Evolutionary conservation across 1,140 invertebrate species (phyloP).

Genomic region (Drosophila punjabiensis): DNA sequence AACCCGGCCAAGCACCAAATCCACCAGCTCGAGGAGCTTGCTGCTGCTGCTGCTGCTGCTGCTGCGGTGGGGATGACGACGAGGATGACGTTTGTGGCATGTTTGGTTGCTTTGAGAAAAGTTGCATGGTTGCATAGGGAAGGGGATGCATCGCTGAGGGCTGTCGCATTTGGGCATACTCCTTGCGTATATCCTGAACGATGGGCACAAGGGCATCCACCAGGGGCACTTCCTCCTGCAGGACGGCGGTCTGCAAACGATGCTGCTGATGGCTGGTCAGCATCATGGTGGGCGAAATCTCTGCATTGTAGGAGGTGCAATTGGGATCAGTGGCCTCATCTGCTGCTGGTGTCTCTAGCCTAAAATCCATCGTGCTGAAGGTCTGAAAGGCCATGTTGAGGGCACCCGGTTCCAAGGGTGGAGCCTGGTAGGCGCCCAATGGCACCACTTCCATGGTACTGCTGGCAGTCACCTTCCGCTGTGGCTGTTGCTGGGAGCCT

Average conservation of each 20-base stretch:
- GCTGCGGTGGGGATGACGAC: neutral
- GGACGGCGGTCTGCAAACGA: conserved; percentile 34
- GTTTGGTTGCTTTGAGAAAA: neutral
- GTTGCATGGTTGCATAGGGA: conserved; percentile 11
- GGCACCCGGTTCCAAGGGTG: conserved; percentile 1
- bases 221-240: conserved; percentile 14
- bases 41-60: neutral
- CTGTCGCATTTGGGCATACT: conserved; percentile 11
- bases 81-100: neutral
- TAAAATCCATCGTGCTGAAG: conserved; percentile 23
- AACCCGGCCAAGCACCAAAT: neutral
- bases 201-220: conserved; percentile 28
- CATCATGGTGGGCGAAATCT: conserved; percentile 1
- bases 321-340: neutral
- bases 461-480: neutral
- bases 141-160: neutral
- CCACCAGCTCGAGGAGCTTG: neutral
- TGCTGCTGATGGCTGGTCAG: conserved; percentile 16
- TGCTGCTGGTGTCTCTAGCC: neutral
- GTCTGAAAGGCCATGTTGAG: conserved; percentile 35
- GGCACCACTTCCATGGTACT: conserved; percentile 18
- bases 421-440: neutral
- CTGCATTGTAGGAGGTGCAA: neutral
- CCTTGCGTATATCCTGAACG: conserved; percentile 26
- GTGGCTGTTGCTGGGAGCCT: too few species aligned